Percentiles rank a stretch among this genome's conserved stretches.
These are phyloP conservation scores for Agriopis marginaria DNA, from an alignment of 2,888 invertebrate species.

Conservation along the genomic window DNA sequence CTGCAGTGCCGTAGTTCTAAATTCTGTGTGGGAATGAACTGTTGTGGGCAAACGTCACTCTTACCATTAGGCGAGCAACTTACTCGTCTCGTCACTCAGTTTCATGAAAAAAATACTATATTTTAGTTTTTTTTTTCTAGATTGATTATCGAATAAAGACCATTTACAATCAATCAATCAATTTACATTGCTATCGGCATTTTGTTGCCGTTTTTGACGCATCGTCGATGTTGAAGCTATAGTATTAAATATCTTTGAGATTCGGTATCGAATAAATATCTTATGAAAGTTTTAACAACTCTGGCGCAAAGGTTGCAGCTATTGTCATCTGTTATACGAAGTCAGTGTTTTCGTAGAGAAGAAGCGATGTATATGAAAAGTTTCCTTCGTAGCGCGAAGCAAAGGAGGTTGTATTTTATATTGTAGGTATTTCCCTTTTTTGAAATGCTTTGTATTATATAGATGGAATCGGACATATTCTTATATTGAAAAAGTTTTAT, in stretches of 20 bases:
- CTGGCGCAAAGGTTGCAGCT: slow-evolving; percentile 14
- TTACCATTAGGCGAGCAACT: no score
- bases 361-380: slow-evolving; percentile 38
- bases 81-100: no score
- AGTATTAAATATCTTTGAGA: background rate
- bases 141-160: no score
- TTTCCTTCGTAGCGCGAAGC: slow-evolving; percentile 39
- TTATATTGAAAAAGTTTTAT: slow-evolving; percentile 85
- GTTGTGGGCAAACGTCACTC: no score
- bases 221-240: no score
- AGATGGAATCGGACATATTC: slow-evolving; percentile 86
- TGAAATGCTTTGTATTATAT: slow-evolving; percentile 84
- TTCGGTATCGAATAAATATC: slow-evolving; percentile 10
- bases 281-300: slow-evolving; percentile 16
- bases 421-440: slow-evolving; percentile 82
- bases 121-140: no score
- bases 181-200: no score
- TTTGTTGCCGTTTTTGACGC: no score
- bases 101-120: no score
- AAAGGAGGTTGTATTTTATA: slow-evolving; percentile 79
- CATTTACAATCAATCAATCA: no score
- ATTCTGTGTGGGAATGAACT: no score
- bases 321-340: slow-evolving; percentile 64
- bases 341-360: slow-evolving; percentile 20
- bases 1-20: no score